A percentile compares a stretch with the other conserved stretches of the same genome.
phyloP scores from a whole-genome alignment of 2,888 invertebrate genomes.

The Spialia ferax region DNA sequence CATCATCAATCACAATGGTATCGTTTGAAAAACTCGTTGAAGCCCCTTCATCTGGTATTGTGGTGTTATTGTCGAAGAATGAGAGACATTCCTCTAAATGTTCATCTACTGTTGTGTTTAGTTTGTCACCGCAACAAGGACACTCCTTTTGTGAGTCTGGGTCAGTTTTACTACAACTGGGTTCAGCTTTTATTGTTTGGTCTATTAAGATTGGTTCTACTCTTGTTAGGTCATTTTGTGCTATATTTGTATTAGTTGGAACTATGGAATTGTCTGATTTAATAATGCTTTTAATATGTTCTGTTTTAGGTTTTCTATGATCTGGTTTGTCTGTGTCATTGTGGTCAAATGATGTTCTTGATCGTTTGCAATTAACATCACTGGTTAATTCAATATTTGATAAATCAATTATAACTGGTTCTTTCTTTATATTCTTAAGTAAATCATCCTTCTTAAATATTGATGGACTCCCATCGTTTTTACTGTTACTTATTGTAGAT shows the following conservation, averaged over 20 bases:
- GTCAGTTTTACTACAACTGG: constrained; percentile 19
- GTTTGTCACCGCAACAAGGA: constrained; percentile 72
- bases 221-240: neutral
- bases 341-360: neutral
- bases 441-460: neutral
- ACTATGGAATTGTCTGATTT: constrained; percentile 18
- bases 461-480: neutral
- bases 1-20: constrained; percentile 65
- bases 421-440: neutral
- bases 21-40: constrained; percentile 56
- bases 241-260: constrained; percentile 11
- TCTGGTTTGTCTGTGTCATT: neutral
- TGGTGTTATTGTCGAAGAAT: constrained; percentile 74
- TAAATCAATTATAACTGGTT: constrained; percentile 8
- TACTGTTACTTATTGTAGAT: neutral
- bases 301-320: neutral
- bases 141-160: constrained; percentile 58
- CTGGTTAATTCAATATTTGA: neutral
- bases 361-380: neutral
- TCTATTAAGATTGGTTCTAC: neutral
- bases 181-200: constrained; percentile 28
- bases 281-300: neutral
- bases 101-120: constrained; percentile 66
- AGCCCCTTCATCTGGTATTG: constrained; percentile 66
- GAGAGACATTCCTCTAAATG: constrained; percentile 84